Evolutionary conservation across 2,888 invertebrate species (phyloP).

Genomic region (Cheilosia pagana): DNA sequence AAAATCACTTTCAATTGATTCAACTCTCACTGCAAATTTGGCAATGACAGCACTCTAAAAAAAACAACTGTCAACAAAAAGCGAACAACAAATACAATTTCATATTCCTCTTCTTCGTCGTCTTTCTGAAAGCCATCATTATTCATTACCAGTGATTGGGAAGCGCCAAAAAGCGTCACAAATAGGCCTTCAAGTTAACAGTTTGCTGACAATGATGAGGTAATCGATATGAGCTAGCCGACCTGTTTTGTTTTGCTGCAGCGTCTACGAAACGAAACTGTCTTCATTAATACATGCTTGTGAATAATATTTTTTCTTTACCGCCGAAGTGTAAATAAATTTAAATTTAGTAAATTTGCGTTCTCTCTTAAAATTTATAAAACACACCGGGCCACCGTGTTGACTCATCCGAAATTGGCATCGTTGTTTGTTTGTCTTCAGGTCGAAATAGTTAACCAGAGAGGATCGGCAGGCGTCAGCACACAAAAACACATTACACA

Average conservation of each 20-base stretch:
- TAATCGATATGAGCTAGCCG: conserved; percentile 30
- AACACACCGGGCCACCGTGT: conserved; percentile 6
- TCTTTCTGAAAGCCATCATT: conserved; percentile 27
- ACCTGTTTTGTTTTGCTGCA: conserved; percentile 4
- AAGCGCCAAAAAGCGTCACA: conserved; percentile 32
- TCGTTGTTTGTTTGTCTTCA: conserved; percentile 4
- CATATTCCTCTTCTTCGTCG: not conserved
- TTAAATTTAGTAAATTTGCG: conserved; percentile 13
- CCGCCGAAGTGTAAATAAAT: conserved; percentile 29
- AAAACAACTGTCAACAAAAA: conserved; percentile 5
- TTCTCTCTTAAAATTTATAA: not conserved
- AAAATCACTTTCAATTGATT: conserved; percentile 45
- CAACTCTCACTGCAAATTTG: conserved; percentile 36
- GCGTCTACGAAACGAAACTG: not conserved
- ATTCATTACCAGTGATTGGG: conserved; percentile 39
- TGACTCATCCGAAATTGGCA: conserved; percentile 31
- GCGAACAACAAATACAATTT: conserved; percentile 11
- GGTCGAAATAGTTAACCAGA: conserved; percentile 27
- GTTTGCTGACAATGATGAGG: conserved; percentile 32
- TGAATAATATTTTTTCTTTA: not conserved
- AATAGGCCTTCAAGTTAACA: conserved; percentile 20
- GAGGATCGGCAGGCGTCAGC: conserved; percentile 24
- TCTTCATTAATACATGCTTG: not conserved
- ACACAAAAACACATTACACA: conserved; percentile 11
- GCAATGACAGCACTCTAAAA: conserved; percentile 47